Evolutionary conservation across 2,888 invertebrate genomes (phyloP), one percentile per base, ranked within the genome.

Genomic region (Mimas tiliae): DNA sequence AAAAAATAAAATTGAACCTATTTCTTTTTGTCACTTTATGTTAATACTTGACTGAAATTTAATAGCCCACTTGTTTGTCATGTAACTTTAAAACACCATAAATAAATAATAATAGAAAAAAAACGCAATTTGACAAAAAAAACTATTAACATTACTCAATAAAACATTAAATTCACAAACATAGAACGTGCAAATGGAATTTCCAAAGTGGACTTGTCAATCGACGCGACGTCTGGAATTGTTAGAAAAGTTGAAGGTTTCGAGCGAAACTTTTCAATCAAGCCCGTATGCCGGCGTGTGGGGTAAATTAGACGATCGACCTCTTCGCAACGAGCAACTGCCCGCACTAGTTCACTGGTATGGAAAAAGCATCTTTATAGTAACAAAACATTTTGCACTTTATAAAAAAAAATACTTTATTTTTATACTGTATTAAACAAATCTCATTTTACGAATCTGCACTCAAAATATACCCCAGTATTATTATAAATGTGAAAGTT

Each of bases 231-330:
- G 63, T 9, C 21, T 64, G 27, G 33, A n/a, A 33, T n/a, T 55
- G 34, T 55, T 38, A 58, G 58, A 34, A 65, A 65, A 65, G 55
- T 65, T 58, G 48, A 58, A 65, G 55, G 65, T 65, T 64, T 58
- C 34, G 58, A 65, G 48, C 74, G 72, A 71, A 90, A 91, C 88
- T 90, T 91, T 89, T 89, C 90, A 89, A 90, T 89, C 87, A 84
- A 74, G 80, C 89, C 89, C 89, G 81, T 87, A 89, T 87, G 80
- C 76, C 70, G 73, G 73, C 69, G 76, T 74, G 76, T 72, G 77
- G 69, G 71, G 72, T 74, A 78, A 81, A 82, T 83, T 79, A 74
- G 78, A 76, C 79, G 75, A 74, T 69, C 74, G 70, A 72, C 68
- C 74, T 73, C 69, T 50, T 76, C 76, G 74, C 75, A 78, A 79